Evolutionary conservation across 2,888 invertebrate genomes (phyloP).

Genomic region (Leptopilina syphax): DNA sequence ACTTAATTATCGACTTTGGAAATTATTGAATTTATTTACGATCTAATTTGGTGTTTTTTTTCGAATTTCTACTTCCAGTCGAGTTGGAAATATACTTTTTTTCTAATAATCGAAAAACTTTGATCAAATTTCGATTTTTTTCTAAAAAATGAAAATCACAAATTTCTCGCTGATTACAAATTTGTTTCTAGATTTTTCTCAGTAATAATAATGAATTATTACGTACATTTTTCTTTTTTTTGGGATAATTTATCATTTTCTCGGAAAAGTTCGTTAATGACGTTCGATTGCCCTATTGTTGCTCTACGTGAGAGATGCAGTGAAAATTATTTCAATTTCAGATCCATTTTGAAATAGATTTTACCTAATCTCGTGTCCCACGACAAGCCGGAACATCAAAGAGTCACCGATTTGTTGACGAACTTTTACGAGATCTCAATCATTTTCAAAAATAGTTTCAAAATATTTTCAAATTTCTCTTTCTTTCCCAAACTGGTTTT

Average conservation of each 20-base stretch:
- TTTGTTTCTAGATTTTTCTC: too few relatives aligned
- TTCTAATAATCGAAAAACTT: too few relatives aligned
- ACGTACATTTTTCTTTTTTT: too few relatives aligned
- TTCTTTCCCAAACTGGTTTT: constrained; percentile 8
- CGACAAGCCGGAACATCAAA: constrained; percentile 22
- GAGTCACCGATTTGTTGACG: constrained; percentile 25
- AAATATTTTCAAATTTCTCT: not conserved
- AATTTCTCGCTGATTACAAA: too few relatives aligned
- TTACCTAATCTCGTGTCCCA: constrained; percentile 66
- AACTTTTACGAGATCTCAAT: constrained; percentile 1
- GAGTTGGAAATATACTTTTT: too few relatives aligned
- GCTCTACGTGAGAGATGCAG: constrained; percentile 59
- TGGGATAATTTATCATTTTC: not conserved
- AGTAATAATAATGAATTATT: too few relatives aligned
- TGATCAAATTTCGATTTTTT: too few relatives aligned
- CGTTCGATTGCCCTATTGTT: constrained; percentile 44
- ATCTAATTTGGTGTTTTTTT: too few relatives aligned
- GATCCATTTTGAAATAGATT: constrained; percentile 77
- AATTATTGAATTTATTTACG: too few relatives aligned
- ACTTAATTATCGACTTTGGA: too few relatives aligned
- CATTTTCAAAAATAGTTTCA: not conserved
- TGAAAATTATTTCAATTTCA: constrained; percentile 75
- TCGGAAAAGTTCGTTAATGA: constrained; percentile 43
- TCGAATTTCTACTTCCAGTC: too few relatives aligned
- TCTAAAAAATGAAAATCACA: too few relatives aligned